These are phyloP conservation scores for Brachyhypopomus occidentalis DNA, from an alignment of 2,113 vertebrate species.

Conservation along the genomic window DNA sequence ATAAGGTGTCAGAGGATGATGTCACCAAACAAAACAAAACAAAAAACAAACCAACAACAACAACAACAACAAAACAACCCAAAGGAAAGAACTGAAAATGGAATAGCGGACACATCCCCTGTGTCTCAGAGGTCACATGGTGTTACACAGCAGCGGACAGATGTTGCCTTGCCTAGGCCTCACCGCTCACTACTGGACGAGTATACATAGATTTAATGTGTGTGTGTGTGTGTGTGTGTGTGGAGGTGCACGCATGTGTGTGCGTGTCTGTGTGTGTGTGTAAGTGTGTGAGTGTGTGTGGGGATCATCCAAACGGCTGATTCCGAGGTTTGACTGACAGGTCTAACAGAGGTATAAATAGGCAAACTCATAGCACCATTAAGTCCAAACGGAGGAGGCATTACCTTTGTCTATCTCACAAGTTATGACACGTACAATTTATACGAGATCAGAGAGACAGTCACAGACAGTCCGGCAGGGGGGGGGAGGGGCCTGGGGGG, in stretches of 20 bases:
- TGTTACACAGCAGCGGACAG: slow-evolving; percentile 8
- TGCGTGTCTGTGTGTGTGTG: slow-evolving; percentile 42
- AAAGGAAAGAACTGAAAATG: slow-evolving; percentile 14
- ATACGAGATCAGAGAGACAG: slow-evolving; percentile 36
- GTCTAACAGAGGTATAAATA: slow-evolving; percentile 50
- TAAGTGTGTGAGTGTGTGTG: slow-evolving; percentile 53
- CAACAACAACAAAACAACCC: slow-evolving; percentile 8
- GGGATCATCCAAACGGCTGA: slow-evolving; percentile 40
- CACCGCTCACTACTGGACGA: not conserved
- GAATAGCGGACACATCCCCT: slow-evolving; percentile 20
- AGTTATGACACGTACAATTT: slow-evolving; percentile 50
- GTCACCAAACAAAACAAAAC: slow-evolving; percentile 47
- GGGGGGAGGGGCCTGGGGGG: not conserved
- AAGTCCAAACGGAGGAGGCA: slow-evolving; percentile 48
- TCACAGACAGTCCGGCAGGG: slow-evolving; percentile 8
- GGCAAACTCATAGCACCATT: slow-evolving; percentile 54
- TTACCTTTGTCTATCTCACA: slow-evolving; percentile 35
- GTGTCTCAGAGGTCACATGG: slow-evolving; percentile 38
- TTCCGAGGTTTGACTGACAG: slow-evolving; percentile 61
- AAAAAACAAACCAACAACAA: slow-evolving; percentile 4
- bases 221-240: slow-evolving; percentile 56
- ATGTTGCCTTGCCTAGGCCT: not conserved
- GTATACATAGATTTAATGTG: slow-evolving; percentile 47
- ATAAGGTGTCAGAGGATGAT: slow-evolving; percentile 30
- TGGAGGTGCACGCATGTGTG: not conserved